Base-by-base conservation (phyloP, 2,113 vertebrate species). In the Laticauda laticaudata region DNA sequence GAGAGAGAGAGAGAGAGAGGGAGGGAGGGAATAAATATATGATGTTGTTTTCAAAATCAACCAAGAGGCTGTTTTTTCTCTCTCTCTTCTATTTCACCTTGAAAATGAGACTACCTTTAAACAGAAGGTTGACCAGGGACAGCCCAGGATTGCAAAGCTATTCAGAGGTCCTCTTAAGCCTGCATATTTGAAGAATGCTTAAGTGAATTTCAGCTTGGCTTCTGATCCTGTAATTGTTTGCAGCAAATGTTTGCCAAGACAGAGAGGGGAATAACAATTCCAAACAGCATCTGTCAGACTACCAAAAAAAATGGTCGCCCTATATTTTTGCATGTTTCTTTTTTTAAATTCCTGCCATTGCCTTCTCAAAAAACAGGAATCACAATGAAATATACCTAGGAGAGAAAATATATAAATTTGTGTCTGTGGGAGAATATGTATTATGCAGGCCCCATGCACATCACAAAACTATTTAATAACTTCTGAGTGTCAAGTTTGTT, bases 1-100 rank as follows among this genome's bases (percentile, higher is more conserved):
- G 26, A 1, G 3, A 10, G 0, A 15, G 4, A 5, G 12, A 4
- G 29, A 5, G 29, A 1, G 61, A 1, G 26, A n/a, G 4, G 0
- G 3, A 12, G 34, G 2, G 10, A 81, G 96, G 97, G 96, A 97
- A 97, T 97, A 97, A 96, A 96, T 94, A 18, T 96, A 97, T 94
- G 98, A 98, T 98, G 97, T 96, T 96, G 97, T 97, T 96, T 97
- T 97, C 95, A 95, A 95, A 98, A 99, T 98, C 98, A 98, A 98
- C 96, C 92, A 86, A 96, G 95, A 96, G 97, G 94, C 96, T 86
- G 87, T 53, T 81, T 81, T 94, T 87, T 94, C 9, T 9, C 57
- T 97, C 12, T 57, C 64, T 69, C 29, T 69, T 69, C 64, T 69
- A 69, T 12, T 98, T 98, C 97, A 98, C 98, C 98, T 97, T 98